These are phyloP conservation scores for Parasteatoda tepidariorum DNA, from an alignment of 1,140 invertebrate genomes.

Conservation along the genomic window DNA sequence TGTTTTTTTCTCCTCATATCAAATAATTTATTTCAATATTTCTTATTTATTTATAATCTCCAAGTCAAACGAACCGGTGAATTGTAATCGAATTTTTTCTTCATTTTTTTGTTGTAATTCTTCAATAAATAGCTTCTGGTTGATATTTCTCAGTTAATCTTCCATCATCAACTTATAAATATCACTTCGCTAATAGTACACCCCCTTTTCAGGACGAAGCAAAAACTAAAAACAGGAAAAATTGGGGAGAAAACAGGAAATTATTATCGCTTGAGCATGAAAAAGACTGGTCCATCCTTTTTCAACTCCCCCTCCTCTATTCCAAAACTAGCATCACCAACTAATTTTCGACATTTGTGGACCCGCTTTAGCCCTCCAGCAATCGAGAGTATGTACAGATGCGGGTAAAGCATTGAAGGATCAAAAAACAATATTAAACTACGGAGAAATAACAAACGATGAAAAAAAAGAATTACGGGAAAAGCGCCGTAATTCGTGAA, in stretches of 20 bases:
- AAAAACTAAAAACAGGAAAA: slow-evolving; percentile 8
- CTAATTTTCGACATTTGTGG: slow-evolving; percentile 38
- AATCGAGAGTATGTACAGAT: background rate
- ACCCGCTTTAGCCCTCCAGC: slow-evolving; percentile 11
- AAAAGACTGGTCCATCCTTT: slow-evolving; percentile 11
- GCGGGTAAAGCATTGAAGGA: slow-evolving; percentile 9
- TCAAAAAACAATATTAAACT: slow-evolving; percentile 56
- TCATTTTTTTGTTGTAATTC: too few species aligned
- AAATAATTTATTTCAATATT: too few species aligned
- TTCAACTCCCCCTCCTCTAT: background rate
- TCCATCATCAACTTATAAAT: too few species aligned
- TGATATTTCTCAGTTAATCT: too few species aligned
- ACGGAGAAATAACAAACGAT: slow-evolving; percentile 35
- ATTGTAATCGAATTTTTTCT: too few species aligned
- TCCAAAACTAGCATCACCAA: background rate
- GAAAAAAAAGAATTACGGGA: slow-evolving; percentile 4
- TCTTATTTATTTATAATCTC: too few species aligned
- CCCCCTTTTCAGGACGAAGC: too few species aligned
- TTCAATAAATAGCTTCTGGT: too few species aligned
- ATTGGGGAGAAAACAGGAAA: slow-evolving; percentile 46
- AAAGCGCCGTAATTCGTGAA: slow-evolving; percentile 47
- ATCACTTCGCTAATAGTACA: too few species aligned
- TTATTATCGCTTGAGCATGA: slow-evolving; percentile 23
- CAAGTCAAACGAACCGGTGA: too few species aligned
- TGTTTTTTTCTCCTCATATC: too few species aligned